Base-by-base conservation (phyloP, 2,797 vertebrate species). In the Pipistrellus pygmaeus region DNA sequence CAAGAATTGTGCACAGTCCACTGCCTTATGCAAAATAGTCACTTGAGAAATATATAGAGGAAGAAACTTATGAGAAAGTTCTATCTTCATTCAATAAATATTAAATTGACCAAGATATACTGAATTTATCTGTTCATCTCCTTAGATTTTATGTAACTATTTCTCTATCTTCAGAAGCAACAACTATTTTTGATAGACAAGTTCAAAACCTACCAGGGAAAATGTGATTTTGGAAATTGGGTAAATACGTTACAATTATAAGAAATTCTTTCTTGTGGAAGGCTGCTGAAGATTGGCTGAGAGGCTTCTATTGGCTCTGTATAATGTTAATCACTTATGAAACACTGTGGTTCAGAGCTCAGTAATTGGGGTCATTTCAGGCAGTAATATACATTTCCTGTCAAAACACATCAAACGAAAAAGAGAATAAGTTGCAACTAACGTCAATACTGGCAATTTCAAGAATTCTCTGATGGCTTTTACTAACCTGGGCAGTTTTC, bases 371-470 rank as follows among this genome's bases (percentile, higher is more conserved):
- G 83, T 93, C 84, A 88, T 91, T 91, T 95, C 95, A 75, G 85
- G 93, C 92, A 96, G 88, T 94, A 96, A 96, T 94, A 97, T 51
- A 94, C 92, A 95, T 94, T 97, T 97, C 88, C 96, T 95, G 95
- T 97, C 96, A 95, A 97, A 96, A 95, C 86, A 85, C 55, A 96
- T 95, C 90, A 93, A 96, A 93, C 0, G 18, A 86, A 48, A 77
- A 93, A 95, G 83, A 95, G 93, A 96, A 93, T 90, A 88, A 91
- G 88, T 84, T 88, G 80, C 97, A 96, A 96, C 95, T 95, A 95
- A 78, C 89, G 94, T 96, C 84, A 77, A 90, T 91, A 94, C 48
- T 90, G 76, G 93, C 94, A 93, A 95, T 96, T 90, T 93, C 62
- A 82, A 90, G 82, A 93, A 91, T 62, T 85, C 90, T 90, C 94